A percentile compares a stretch with the other conserved stretches of the same genome.
phyloP scores from a whole-genome alignment of 2,113 vertebrate genomes.

The Neomonachus schauinslandi region DNA sequence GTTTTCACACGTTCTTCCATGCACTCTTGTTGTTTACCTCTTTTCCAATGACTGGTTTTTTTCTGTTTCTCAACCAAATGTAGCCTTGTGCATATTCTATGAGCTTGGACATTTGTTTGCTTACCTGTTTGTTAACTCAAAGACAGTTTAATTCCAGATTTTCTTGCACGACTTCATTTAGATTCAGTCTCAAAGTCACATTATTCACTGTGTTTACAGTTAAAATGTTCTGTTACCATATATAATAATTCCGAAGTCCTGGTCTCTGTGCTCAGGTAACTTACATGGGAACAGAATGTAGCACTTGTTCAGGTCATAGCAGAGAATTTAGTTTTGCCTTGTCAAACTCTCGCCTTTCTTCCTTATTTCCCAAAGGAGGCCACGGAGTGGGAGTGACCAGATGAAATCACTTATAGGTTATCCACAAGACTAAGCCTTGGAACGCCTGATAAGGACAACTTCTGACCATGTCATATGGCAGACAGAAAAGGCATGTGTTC shows the following conservation, averaged over 20 bases:
- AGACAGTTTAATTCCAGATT: background rate
- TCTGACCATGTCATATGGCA: background rate
- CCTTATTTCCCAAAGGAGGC: background rate
- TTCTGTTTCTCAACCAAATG: background rate
- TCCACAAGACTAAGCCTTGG: background rate
- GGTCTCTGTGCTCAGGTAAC: background rate
- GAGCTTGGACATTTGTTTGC: background rate
- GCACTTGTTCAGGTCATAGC: too few relatives aligned
- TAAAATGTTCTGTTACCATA: background rate
- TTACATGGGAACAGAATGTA: background rate
- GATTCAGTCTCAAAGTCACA: background rate
- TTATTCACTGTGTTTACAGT: background rate
- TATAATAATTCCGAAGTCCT: background rate
- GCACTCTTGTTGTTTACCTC: background rate
- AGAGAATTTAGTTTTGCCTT: background rate
- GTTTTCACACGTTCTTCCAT: background rate
- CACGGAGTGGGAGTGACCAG: background rate
- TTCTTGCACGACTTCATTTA: constrained; percentile 42
- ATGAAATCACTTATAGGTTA: background rate
- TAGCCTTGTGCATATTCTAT: background rate
- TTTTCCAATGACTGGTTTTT: background rate
- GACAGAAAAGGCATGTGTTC: background rate
- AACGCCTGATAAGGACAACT: background rate
- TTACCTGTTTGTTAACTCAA: background rate
- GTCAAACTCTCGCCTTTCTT: background rate